Base-by-base conservation (phyloP, 1,140 invertebrate species). In the Oedothorax gibbosus region DNA sequence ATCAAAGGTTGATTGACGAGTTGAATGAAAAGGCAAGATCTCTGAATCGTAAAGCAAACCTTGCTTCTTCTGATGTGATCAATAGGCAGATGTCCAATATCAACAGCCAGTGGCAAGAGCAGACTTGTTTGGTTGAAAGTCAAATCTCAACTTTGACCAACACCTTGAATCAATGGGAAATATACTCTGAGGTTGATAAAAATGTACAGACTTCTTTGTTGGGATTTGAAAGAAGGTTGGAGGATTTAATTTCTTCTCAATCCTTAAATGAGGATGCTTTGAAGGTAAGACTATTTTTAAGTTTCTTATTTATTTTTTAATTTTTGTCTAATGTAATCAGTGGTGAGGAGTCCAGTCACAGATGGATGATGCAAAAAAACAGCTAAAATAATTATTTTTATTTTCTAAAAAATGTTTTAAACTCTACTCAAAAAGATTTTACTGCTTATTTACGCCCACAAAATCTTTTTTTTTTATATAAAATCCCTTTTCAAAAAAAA, bases 101-200 rank as follows among this genome's bases (percentile, higher is more conserved):
- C 14, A 94, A 93, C 73, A 91, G 93, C 50, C 92, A 94, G 87
- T 98, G 96, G 96, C 92, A 92, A 78, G 91, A 94, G 14, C 90
- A 96, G 2, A 92, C 96, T 35, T 92, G 92, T 8, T 91, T 93
- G 88, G 90, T 96, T 88, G 94, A 94, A 85, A 91, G 90, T 77
- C 91, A 94, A 76, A 90, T 92, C 77, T 91, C 94, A 79, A 90
- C 92, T 56, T 89, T 95, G 6, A 92, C 93, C 64, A 91, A 93
- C 66, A 89, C 95, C 76, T 94, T 94, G 2, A 92, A 93, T 84
- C 93, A 94, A 86, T 96, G 96, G 94, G 93, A 96, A 88, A 92
- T 90, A 51, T 88, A 87, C 68, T 72, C 79, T 35, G 82, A 86
- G 56, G 65, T 85, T 0, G 78, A 87, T 51, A 80, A 64, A 54